Percentiles rank a stretch among this genome's conserved stretches.
Evolutionary conservation across 1,140 invertebrate species (phyloP).

Genomic region (Aphelenchoides fujianensis): DNA sequence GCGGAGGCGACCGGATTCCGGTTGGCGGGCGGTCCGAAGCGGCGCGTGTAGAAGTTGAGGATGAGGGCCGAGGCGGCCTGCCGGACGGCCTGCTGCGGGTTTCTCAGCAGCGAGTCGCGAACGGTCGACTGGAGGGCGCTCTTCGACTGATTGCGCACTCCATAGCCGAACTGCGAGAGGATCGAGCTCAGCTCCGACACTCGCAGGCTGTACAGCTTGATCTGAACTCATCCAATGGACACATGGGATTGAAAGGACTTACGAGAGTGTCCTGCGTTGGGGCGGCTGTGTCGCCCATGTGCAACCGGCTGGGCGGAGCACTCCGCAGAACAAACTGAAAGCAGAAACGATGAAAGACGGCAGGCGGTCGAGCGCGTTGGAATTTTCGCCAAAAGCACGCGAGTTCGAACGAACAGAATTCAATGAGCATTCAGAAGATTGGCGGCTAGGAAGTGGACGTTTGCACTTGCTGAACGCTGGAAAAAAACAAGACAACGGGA

Average conservation of each 20-base stretch:
- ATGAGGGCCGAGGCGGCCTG: neutral
- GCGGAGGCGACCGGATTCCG: neutral
- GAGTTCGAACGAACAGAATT: too few species aligned
- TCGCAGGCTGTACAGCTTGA: neutral
- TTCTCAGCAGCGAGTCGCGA: neutral
- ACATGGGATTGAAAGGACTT: neutral
- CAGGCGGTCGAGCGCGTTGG: neutral
- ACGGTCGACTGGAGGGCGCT: neutral
- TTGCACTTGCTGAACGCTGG: too few species aligned
- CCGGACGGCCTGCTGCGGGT: neutral
- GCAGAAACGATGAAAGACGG: neutral
- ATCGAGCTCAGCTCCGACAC: neutral
- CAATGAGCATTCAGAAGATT: too few species aligned
- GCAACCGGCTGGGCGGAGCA: too few species aligned
- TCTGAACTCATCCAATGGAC: neutral
- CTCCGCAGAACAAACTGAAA: neutral
- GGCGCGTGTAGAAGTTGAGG: neutral
- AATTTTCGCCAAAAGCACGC: neutral
- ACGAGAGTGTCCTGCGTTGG: neutral
- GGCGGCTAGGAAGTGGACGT: too few species aligned
- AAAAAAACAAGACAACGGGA: too few species aligned
- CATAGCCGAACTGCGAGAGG: neutral
- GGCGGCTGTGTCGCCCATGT: too few species aligned
- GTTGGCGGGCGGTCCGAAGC: neutral
- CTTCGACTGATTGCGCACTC: neutral